These are phyloP conservation scores for Anthrax anthrax DNA, from an alignment of 2,888 invertebrate genomes.

Conservation along the genomic window DNA sequence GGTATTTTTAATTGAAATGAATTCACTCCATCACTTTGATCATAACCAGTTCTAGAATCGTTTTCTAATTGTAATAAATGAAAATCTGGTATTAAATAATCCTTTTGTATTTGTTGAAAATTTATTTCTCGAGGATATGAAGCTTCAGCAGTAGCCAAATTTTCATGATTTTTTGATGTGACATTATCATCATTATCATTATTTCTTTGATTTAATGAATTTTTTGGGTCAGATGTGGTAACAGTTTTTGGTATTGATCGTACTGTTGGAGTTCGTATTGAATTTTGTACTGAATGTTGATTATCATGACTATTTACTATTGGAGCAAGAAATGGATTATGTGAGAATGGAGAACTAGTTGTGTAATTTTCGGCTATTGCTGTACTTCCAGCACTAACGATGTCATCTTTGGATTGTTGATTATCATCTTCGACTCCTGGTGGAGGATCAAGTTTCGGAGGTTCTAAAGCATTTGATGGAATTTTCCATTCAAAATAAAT, in stretches of 20 bases:
- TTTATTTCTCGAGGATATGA: constrained; percentile 16
- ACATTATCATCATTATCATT: neutral
- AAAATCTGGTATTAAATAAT: constrained; percentile 46
- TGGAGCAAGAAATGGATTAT: constrained; percentile 11
- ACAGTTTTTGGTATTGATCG: constrained; percentile 11
- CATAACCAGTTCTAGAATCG: constrained; percentile 43
- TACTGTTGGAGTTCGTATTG: constrained; percentile 9
- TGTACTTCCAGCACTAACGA: constrained; percentile 16
- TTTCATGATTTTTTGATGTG: constrained; percentile 21
- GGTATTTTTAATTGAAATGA: constrained; percentile 46
- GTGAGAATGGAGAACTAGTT: constrained; percentile 2
- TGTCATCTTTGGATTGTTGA: constrained; percentile 18
- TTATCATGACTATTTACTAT: constrained; percentile 4
- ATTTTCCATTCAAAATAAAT: constrained; percentile 51
- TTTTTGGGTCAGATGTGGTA: neutral
- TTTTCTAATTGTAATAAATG: constrained; percentile 44
- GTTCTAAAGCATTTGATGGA: constrained; percentile 43
- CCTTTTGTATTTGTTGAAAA: constrained; percentile 42
- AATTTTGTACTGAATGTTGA: constrained; percentile 2
- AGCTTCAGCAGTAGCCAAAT: constrained; percentile 13
- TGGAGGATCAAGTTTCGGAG: constrained; percentile 36
- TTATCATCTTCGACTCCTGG: constrained; percentile 28
- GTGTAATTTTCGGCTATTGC: constrained; percentile 7
- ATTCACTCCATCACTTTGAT: constrained; percentile 40
- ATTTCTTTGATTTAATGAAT: neutral